A percentile compares a stretch with the other conserved stretches of the same genome.
These are phyloP conservation scores for Eumerus sabulonum DNA, from an alignment of 2,888 invertebrate species.

Conservation along the genomic window DNA sequence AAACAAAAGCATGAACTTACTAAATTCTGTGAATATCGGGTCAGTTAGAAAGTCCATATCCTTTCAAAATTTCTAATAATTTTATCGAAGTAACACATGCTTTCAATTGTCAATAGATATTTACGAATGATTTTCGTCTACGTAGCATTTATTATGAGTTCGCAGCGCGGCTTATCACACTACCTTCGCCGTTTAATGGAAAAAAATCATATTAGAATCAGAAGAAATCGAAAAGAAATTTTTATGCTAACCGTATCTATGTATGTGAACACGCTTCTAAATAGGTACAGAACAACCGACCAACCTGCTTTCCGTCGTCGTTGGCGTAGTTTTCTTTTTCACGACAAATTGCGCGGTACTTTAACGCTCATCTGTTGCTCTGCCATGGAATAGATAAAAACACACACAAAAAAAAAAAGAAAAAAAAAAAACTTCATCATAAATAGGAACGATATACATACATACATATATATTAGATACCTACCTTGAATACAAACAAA, in stretches of 20 bases:
- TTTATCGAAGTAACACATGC: slow-evolving; percentile 49
- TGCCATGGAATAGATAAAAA: slow-evolving; percentile 5
- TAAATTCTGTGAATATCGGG: slow-evolving; percentile 76
- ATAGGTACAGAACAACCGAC: slow-evolving; percentile 6
- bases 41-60: slow-evolving; percentile 78
- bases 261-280: slow-evolving; percentile 8
- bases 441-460: too few species aligned
- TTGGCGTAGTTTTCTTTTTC: slow-evolving; percentile 4
- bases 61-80: slow-evolving; percentile 70
- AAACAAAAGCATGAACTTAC: slow-evolving; percentile 72
- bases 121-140: too few species aligned
- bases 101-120: slow-evolving; percentile 12
- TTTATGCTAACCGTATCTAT: not conserved
- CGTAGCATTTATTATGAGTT: not conserved
- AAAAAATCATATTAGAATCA: slow-evolving; percentile 7
- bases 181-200: not conserved
- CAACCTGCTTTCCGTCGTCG: not conserved
- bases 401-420: slow-evolving; percentile 1
- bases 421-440: slow-evolving; percentile 24
- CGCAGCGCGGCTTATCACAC: not conserved
- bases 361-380: not conserved
- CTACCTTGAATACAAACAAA: too few species aligned
- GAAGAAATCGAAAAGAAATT: not conserved
- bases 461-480: too few species aligned
- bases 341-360: slow-evolving; percentile 21